Percentiles rank a stretch among this genome's conserved stretches.
phyloP scores from a whole-genome alignment of 35 echinoderm and acorn worm species.

The Apostichopus californicus region DNA sequence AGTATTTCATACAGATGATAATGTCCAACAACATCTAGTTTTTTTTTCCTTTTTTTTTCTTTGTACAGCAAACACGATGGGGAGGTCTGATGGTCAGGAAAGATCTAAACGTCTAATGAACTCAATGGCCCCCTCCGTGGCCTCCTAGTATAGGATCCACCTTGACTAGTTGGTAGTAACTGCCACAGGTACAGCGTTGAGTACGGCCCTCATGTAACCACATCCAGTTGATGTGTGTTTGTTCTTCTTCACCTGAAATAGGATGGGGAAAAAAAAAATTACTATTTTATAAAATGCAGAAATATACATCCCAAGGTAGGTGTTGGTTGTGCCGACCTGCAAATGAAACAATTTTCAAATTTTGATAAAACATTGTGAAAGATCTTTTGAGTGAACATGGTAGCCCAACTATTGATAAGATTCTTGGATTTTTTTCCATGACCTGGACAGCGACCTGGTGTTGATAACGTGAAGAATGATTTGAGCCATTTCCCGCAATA shows the following conservation, averaged over 20 bases:
- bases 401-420: no score
- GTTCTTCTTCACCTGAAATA: conserved; percentile 93
- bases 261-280: not conserved
- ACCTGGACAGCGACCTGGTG: no score
- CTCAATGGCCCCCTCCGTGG: conserved; percentile 43
- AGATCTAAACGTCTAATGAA: not conserved
- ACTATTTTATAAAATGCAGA: no score
- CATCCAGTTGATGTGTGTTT: conserved; percentile 96
- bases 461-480: no score
- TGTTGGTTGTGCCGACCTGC: no score
- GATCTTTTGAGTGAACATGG: no score
- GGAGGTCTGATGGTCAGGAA: conserved; percentile 33
- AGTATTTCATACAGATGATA: conserved; percentile 3
- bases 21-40: not conserved
- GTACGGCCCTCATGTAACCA: conserved; percentile 86
- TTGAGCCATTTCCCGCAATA: no score
- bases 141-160: conserved; percentile 48
- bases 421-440: no score
- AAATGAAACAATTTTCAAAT: no score
- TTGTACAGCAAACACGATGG: not conserved
- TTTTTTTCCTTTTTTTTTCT: not conserved
- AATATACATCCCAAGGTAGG: no score
- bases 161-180: conserved; percentile 44
- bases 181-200: conserved; percentile 71
- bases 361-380: no score